These are phyloP conservation scores for Poicephalus gulielmi DNA, from an alignment of 2,113 vertebrate genomes.

Conservation along the genomic window DNA sequence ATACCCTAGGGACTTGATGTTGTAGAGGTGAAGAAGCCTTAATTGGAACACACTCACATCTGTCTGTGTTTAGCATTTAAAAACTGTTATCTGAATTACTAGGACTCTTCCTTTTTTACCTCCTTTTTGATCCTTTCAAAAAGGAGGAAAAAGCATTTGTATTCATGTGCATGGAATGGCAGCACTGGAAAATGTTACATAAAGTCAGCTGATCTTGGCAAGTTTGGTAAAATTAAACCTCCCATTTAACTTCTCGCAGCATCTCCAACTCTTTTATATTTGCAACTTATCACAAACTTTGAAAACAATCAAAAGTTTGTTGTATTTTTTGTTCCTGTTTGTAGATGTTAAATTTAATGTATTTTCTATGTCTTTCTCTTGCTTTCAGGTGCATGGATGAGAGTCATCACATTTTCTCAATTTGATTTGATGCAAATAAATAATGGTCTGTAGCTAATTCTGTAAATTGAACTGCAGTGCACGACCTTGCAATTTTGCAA, in stretches of 20 bases:
- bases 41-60: not conserved
- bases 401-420: not conserved
- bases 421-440: not conserved
- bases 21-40: constrained; percentile 5
- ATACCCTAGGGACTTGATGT: not conserved
- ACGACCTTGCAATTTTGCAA: not conserved
- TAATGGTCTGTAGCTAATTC: not conserved
- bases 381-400: not conserved
- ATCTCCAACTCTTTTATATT: not conserved
- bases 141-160: not conserved
- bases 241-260: not conserved
- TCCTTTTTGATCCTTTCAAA: not conserved
- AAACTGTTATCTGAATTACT: constrained; percentile 4
- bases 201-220: not conserved
- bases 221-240: not conserved
- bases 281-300: not conserved
- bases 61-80: constrained; percentile 7
- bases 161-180: not conserved
- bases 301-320: not conserved
- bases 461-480: not conserved
- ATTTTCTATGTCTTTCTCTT: not conserved
- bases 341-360: not conserved
- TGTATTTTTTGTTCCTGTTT: not conserved
- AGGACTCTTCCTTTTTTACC: not conserved
- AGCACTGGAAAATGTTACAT: not conserved